These are phyloP conservation scores for Ammospiza maritima DNA, from an alignment of 2,797 vertebrate species.

Conservation along the genomic window DNA sequence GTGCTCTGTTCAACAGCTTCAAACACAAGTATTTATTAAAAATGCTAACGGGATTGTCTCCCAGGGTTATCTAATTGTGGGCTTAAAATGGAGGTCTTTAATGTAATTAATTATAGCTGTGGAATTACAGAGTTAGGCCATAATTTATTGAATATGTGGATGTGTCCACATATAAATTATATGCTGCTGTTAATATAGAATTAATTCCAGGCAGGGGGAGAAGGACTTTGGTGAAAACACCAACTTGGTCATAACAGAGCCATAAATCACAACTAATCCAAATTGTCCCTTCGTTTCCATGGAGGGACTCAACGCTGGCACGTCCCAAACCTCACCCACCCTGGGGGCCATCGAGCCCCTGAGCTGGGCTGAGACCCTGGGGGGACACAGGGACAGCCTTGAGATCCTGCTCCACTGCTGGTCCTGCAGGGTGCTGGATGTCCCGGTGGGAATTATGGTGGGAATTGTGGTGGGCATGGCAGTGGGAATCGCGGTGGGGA, in stretches of 20 bases:
- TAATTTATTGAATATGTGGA: conserved; percentile 79
- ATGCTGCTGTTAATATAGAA: conserved; percentile 68
- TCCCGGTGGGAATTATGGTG: fast-evolving
- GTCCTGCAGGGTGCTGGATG: fast-evolving
- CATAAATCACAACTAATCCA: conserved; percentile 76
- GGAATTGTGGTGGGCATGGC: fast-evolving
- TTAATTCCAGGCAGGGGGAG: conserved; percentile 74
- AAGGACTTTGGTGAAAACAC: conserved; percentile 78
- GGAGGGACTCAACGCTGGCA: conserved; percentile 5
- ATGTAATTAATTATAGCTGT: conserved; percentile 82
- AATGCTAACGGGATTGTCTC: conserved; percentile 81
- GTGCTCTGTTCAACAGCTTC: conserved; percentile 85
- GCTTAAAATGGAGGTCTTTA: conserved; percentile 80
- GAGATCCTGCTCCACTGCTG: fast-evolving
- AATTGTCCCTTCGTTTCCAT: conserved; percentile 66
- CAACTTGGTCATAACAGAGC: conserved; percentile 73
- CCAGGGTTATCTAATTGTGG: conserved; percentile 82
- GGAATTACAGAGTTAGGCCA: conserved; percentile 73
- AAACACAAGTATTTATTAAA: conserved; percentile 87
- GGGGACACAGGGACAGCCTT: not conserved
- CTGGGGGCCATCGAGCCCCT: not conserved
- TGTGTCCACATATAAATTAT: conserved; percentile 77
- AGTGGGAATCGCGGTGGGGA: fast-evolving
- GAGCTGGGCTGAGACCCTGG: not conserved
- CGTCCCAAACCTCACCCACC: conserved; percentile 37